phyloP scores from a whole-genome alignment of 2,113 vertebrate genomes.

The Brachyhypopomus occidentalis region DNA sequence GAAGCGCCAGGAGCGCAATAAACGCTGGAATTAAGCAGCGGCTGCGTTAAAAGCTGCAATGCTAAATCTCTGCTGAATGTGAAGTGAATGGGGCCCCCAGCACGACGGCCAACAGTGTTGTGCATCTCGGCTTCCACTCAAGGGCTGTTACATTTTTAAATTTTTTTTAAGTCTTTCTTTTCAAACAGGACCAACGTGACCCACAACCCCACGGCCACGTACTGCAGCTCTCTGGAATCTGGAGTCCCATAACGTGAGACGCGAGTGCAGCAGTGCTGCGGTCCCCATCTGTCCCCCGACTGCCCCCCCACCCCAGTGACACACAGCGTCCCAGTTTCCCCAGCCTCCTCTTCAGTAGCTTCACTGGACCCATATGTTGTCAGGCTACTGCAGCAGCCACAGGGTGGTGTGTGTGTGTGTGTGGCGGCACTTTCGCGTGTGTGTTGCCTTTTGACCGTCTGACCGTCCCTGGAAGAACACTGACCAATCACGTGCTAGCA shows the following conservation, averaged over 20 bases:
- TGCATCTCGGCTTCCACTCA: not conserved
- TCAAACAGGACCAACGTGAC: not conserved
- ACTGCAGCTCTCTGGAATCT: not conserved
- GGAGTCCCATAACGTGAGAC: not conserved
- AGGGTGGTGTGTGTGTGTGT: conserved; percentile 60
- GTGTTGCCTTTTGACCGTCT: not conserved
- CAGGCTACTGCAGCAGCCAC: conserved; percentile 66
- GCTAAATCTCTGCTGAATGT: not conserved
- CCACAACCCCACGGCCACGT: not conserved
- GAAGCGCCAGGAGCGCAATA: not conserved
- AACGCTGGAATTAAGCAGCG: not conserved
- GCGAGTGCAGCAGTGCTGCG: too few species aligned
- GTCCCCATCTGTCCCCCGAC: not conserved
- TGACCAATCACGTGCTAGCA: too few species aligned
- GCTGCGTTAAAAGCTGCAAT: not conserved
- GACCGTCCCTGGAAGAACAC: not conserved
- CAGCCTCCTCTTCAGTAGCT: conserved; percentile 11
- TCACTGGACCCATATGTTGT: conserved; percentile 67
- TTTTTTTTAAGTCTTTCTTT: not conserved
- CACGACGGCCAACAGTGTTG: too few species aligned
- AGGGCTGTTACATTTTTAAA: too few species aligned
- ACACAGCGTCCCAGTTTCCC: not conserved
- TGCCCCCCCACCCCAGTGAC: not conserved
- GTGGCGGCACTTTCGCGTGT: not conserved
- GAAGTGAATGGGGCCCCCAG: too few species aligned